A percentile compares a stretch with the other conserved stretches of the same genome.
These are phyloP conservation scores for Bombus confusus DNA, from an alignment of 1,140 invertebrate genomes.

Conservation along the genomic window DNA sequence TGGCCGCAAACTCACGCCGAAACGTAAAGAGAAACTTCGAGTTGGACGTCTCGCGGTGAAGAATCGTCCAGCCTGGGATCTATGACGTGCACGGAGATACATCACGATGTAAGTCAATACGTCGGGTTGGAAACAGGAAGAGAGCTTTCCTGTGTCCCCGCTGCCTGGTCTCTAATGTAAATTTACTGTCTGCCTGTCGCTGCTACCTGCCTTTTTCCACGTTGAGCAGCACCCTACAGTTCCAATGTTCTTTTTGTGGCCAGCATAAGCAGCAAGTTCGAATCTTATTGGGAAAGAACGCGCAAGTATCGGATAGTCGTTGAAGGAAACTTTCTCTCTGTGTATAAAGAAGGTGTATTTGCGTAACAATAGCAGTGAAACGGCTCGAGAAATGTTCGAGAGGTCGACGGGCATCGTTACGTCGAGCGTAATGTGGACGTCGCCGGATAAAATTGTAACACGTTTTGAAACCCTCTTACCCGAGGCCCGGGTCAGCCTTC, in stretches of 20 bases:
- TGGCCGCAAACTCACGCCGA: neutral
- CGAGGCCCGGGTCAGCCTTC: neutral
- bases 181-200: slow-evolving; percentile 73
- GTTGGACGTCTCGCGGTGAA: neutral
- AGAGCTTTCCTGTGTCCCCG: slow-evolving; percentile 74
- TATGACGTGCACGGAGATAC: neutral
- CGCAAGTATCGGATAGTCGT: neutral
- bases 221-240: slow-evolving; percentile 23
- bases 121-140: slow-evolving; percentile 38
- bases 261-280: neutral
- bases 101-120: slow-evolving; percentile 46
- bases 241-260: neutral
- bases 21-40: neutral
- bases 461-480: neutral
- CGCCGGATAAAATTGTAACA: neutral
- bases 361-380: neutral
- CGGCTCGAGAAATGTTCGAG: too few relatives aligned
- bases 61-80: neutral
- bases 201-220: slow-evolving; percentile 67
- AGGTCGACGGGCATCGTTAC: neutral
- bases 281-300: neutral
- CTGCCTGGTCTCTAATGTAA: slow-evolving; percentile 71
- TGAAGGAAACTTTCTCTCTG: neutral
- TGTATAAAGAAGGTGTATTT: neutral
- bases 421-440: neutral